Evolutionary conservation across 2,797 vertebrate species (phyloP).

Genomic region (Pseudochaenichthys georgianus): DNA sequence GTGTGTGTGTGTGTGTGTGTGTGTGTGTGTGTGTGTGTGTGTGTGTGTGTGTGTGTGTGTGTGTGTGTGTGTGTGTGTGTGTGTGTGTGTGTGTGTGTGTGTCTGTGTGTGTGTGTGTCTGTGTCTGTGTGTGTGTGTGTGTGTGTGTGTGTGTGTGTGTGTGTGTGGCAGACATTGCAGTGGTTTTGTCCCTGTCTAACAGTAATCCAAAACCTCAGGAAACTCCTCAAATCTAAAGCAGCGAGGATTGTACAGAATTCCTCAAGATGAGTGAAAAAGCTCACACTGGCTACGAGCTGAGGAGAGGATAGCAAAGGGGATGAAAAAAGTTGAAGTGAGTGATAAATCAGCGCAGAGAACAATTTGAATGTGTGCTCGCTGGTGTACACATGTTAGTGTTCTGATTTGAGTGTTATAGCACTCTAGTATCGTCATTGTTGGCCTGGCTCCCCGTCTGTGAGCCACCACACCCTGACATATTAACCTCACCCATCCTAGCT

Average conservation of each 20-base stretch:
- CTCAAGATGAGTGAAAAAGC: slow-evolving; percentile 62
- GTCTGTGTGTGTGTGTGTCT: slow-evolving; percentile 42
- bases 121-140: not conserved
- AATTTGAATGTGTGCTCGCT: slow-evolving; percentile 34
- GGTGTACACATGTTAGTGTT: slow-evolving; percentile 34
- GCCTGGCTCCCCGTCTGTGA: slow-evolving; percentile 58
- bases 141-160: slow-evolving; percentile 15
- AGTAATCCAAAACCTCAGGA: slow-evolving; percentile 84
- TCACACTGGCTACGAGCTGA: slow-evolving; percentile 33
- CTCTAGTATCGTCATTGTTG: slow-evolving; percentile 73
- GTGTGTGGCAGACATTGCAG: slow-evolving; percentile 69
- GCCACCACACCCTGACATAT: slow-evolving; percentile 77
- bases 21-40: not conserved
- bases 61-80: not conserved
- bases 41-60: not conserved
- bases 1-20: slow-evolving; percentile 14
- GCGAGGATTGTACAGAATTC: slow-evolving; percentile 72
- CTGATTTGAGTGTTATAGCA: slow-evolving; percentile 49
- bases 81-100: not conserved
- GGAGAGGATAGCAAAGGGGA: slow-evolving; percentile 30
- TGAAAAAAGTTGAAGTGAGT: slow-evolving; percentile 2
- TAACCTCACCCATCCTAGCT: slow-evolving; percentile 59
- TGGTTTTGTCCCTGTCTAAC: slow-evolving; percentile 82
- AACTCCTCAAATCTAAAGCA: slow-evolving; percentile 82
- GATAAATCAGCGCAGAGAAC: slow-evolving; percentile 59